Evolutionary conservation across 2,888 invertebrate genomes (phyloP), one percentile per base, ranked within the genome.

Genomic region (Nomada fucata): DNA sequence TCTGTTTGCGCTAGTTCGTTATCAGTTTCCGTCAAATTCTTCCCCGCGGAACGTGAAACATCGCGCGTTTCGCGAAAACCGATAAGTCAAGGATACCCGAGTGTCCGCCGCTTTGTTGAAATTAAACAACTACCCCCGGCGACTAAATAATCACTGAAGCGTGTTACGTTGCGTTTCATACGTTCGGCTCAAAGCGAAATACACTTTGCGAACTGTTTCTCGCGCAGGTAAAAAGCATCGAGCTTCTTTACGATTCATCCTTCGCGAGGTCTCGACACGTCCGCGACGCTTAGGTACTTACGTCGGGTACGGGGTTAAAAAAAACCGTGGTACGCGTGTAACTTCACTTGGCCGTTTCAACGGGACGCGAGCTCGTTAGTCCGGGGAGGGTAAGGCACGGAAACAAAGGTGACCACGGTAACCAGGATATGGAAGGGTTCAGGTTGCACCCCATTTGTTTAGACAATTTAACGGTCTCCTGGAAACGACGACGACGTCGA

Each of bases 381-480:
- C 20, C 20, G 2, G 63, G 2, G 63, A 20, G 2, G 47, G 73
- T 50, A 18, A 29, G 42, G 59, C 3, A 11, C 23, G 20, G 50
- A 47, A 5, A 15, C 2, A 7, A 55, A 18, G 3, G n/a, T 20
- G 55, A 23, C 4, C 53, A 76, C 50, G 63, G 59, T 47, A 71
- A 74, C 57, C 60, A 64, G 73, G 69, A 36, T 55, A 10, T 63
- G 11, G 13, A 15, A 52, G 63, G 63, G 63, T 13, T 11, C 18
- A 11, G 63, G 68, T 44, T 80, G 64, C 3, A 15, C 47, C 47
- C 20, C 82, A 78, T 79, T 82, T 82, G 83, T 83, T 83, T 83
- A 78, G 83, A 72, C 60, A 64, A 65, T 79, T 75, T 61, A 65
- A 69, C 71, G 64, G 78, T 82, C 75, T 75, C 82, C 82, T 83